Conservation (phyloP, 2,888 invertebrate species). For the Chalcosyrphus nemorum region DNA sequence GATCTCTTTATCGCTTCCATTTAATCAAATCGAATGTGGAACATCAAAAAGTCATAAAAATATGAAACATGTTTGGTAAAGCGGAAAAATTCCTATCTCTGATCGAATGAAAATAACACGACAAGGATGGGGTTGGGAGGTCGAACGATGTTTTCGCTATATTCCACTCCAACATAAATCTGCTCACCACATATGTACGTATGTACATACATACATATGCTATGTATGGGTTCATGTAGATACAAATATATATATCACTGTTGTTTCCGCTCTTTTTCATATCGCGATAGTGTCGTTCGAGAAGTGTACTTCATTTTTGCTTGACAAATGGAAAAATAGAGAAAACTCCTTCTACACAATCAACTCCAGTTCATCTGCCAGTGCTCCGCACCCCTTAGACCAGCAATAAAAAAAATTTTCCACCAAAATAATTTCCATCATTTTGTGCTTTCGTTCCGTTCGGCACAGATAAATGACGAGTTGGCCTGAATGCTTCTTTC, state of each 20-base stretch:
- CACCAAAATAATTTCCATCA: slow-evolving; percentile 68
- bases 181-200: slow-evolving; percentile 41
- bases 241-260: slow-evolving; percentile 31
- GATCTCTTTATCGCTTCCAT: slow-evolving; percentile 68
- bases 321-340: slow-evolving; percentile 65
- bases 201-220: not conserved
- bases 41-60: slow-evolving; percentile 73
- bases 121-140: slow-evolving; percentile 18
- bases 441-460: slow-evolving; percentile 65
- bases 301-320: slow-evolving; percentile 66
- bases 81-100: slow-evolving; percentile 71
- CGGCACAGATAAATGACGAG: slow-evolving; percentile 62
- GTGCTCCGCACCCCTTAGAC: slow-evolving; percentile 37
- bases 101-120: slow-evolving; percentile 70
- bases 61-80: slow-evolving; percentile 72
- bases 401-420: slow-evolving; percentile 50
- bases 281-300: slow-evolving; percentile 68
- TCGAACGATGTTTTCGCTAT: slow-evolving; percentile 41
- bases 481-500: slow-evolving; percentile 65
- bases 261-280: slow-evolving; percentile 62
- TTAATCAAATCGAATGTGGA: slow-evolving; percentile 73
- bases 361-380: slow-evolving; percentile 63
- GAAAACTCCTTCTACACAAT: slow-evolving; percentile 62
- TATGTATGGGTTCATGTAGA: not conserved
- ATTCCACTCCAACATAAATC: slow-evolving; percentile 56